Percentiles rank a stretch among this genome's conserved stretches.
These are phyloP conservation scores for Heteromurus nitidus DNA, from an alignment of 2,888 invertebrate species.

Conservation along the genomic window DNA sequence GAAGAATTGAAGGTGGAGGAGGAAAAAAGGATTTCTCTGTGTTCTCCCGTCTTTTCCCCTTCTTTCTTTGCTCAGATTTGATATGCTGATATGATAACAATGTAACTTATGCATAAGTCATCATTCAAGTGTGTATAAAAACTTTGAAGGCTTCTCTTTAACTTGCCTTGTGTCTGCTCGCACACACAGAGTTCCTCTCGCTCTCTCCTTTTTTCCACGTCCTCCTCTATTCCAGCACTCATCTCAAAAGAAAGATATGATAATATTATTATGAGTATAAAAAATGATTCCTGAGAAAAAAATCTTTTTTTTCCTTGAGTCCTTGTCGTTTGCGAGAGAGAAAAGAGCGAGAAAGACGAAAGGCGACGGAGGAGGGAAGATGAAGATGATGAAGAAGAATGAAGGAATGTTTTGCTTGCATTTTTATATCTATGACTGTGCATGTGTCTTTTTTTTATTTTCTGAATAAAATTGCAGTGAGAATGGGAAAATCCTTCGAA, in stretches of 20 bases:
- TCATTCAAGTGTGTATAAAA: constrained; percentile 56
- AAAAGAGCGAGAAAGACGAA: constrained; percentile 16
- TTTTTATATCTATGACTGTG: constrained; percentile 42
- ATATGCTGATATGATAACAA: constrained; percentile 64
- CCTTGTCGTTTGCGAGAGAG: constrained; percentile 15
- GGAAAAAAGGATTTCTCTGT: constrained; percentile 48
- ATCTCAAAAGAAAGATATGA: constrained; percentile 35
- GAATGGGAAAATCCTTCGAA: constrained; percentile 31
- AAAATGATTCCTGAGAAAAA: constrained; percentile 26
- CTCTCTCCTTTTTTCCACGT: background rate
- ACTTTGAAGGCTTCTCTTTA: constrained; percentile 37
- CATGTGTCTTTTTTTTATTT: constrained; percentile 9
- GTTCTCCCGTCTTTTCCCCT: constrained; percentile 29
- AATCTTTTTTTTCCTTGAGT: constrained; percentile 7
- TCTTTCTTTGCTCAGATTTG: constrained; percentile 52
- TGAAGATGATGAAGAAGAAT: constrained; percentile 39
- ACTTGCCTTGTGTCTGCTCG: no score
- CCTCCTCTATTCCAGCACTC: background rate
- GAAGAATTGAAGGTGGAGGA: constrained; percentile 63
- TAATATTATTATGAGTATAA: constrained; percentile 57
- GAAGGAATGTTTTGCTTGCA: constrained; percentile 49
- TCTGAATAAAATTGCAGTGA: constrained; percentile 31
- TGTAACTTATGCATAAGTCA: constrained; percentile 63
- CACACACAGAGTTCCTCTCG: background rate
- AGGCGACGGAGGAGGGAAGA: constrained; percentile 7